A percentile compares a stretch with the other conserved stretches of the same genome.
Conservation (phyloP, 2,888 invertebrate genomes). For the Hipparchia semele region DNA sequence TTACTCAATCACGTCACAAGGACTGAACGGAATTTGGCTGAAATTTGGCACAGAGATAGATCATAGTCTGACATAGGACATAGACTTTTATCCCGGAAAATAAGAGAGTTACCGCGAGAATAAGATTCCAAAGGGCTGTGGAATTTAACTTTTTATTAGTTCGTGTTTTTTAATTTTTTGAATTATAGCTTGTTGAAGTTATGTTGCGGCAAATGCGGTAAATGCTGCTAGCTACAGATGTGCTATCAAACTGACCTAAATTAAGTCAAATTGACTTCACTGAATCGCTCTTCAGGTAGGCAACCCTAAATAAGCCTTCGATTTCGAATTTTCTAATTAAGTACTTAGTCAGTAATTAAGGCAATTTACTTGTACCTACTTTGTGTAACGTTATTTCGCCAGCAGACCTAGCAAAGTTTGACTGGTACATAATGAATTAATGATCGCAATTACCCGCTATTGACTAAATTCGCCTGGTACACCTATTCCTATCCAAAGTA, state of each 20-base stretch:
- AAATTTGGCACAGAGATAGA: too few relatives aligned
- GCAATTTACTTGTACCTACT: background rate
- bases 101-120: too few relatives aligned
- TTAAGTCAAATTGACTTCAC: slow-evolving; percentile 9
- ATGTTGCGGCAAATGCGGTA: too few relatives aligned
- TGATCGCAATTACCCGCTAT: background rate
- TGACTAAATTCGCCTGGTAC: background rate
- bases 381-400: background rate
- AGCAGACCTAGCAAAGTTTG: background rate
- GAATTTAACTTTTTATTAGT: too few relatives aligned
- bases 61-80: too few relatives aligned
- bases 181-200: background rate
- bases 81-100: too few relatives aligned
- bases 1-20: too few relatives aligned
- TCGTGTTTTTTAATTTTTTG: background rate
- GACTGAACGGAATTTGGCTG: too few relatives aligned
- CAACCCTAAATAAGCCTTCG: slow-evolving; percentile 3
- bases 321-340: slow-evolving; percentile 3
- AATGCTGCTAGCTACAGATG: background rate
- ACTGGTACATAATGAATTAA: background rate
- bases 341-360: slow-evolving; percentile 1
- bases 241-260: background rate
- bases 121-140: too few relatives aligned
- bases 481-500: too few relatives aligned
- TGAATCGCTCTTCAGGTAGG: slow-evolving; percentile 1